Evolutionary conservation across 2,797 vertebrate genomes (phyloP), one percentile per base, ranked within the genome.

Genomic region (Lycodopsis pacificus): DNA sequence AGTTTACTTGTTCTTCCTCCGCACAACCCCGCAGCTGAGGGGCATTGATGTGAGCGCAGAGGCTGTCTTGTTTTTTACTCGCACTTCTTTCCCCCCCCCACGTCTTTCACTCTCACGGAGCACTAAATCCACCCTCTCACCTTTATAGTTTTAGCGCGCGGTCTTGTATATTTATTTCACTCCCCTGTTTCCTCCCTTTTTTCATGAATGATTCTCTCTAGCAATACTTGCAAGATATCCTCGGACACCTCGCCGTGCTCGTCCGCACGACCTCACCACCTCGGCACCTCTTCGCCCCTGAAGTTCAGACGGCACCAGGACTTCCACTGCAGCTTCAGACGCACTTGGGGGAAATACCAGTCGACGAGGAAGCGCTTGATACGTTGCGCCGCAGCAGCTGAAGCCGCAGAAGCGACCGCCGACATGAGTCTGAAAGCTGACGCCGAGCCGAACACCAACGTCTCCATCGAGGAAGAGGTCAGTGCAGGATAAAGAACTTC

Each of bases 391-490:
- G 91, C 86, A 71, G 78, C 86, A 71, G 78, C 73, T 5, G 86
- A 80, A 82, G 88, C 90, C 79, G 66, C 81, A 6, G 80, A 80
- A 79, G 71, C 30, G 20, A 87, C 88, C 88, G 87, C 71, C 88
- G 90, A 73, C 83, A 96, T 96, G 96, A 96, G 96, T 72, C 91
- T 95, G 44, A 95, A 96, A 77, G 71, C 92, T 1, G 96, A 96
- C 83, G 81, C 94, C 14, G 96, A 96, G 90, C 91, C 95, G 3
- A 96, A 91, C 59, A 96, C 91, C 93, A 96, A 89, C 82, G 94
- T 96, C 14, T 92, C 94, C 76, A 92, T 95, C 79, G 96, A 96
- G 72, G 96, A 96, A 85, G 96, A 96, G 96, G 96, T 96, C 27
- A 32, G 53, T 56, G 4, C 27, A 7, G n/a, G 44, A 34, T 7